Evolutionary conservation across 1,140 invertebrate species (phyloP), one percentile per base, ranked within the genome.

Genomic region (Helicoverpa zea): DNA sequence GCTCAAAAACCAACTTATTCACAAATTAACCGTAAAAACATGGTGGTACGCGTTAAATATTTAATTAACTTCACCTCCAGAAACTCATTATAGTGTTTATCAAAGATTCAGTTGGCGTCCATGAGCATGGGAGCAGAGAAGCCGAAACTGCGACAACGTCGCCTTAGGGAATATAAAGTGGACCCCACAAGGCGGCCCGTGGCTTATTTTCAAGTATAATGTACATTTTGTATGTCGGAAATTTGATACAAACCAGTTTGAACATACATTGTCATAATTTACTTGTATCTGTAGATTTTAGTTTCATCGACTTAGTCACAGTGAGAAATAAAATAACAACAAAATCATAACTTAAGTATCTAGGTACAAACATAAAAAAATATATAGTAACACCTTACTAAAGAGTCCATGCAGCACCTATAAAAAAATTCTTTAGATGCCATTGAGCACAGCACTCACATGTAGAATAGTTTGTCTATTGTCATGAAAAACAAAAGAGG

Each of bases 111-210:
- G 30, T 9, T 18, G 75, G 54, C 81, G 81, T 81, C 14, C 35
- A n/a, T 64, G 52, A 29, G 47, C 47, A 76, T 78, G 76, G 76
- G 76, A 78, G 70, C 74, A 51, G 58, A 52, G 52, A 51, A 51
- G 14, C 49, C 75, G 61, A 66, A 81, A 77, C 64, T 49, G 73
- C 68, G 23, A 9, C 63, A 23, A 43, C 3, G 16, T 43, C 18
- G 49, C 81, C 30, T 35, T 49, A 16, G 35, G n/a, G 81, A 79
- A 81, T 78, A 79, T 64, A 54, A 78, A 81, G 76, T 68, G 49
- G 81, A 81, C 74, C 66, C 74, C 68, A 80, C 68, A 80, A 56
- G 68, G 14, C n/a, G 51, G 9, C 43, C 51, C 16, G 23, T n/a
- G 56, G 54, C 56, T 30, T 73, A 73, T 61, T 61, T 61, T 61